These are phyloP conservation scores for Nothobranchius furzeri DNA, from an alignment of 2,113 vertebrate species.

Conservation along the genomic window DNA sequence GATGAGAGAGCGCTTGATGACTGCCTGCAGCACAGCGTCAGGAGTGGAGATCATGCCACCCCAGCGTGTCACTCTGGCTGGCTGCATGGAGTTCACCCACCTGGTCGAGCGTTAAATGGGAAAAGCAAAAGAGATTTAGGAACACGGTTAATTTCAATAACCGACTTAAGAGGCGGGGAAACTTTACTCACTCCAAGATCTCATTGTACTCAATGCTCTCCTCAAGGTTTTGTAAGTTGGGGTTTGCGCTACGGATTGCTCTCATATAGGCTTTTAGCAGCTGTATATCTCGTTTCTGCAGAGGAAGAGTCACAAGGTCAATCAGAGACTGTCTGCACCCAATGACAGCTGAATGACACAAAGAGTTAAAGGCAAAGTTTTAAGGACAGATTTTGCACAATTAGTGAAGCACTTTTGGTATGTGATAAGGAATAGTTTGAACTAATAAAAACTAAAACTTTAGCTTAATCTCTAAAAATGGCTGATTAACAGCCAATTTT, in stretches of 20 bases:
- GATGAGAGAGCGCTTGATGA: slow-evolving; percentile 96
- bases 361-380: too few relatives aligned
- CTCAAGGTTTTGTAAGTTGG: slow-evolving; percentile 96
- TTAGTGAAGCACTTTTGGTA: too few relatives aligned
- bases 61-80: slow-evolving; percentile 96
- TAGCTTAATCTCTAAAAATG: too few relatives aligned
- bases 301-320: slow-evolving; percentile 8
- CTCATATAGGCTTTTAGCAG: slow-evolving; percentile 97
- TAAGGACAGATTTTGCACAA: too few relatives aligned
- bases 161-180: neutral
- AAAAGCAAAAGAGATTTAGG: neutral
- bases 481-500: too few relatives aligned
- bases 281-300: slow-evolving; percentile 96
- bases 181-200: slow-evolving; percentile 90
- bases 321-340: neutral
- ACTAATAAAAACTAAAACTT: too few relatives aligned
- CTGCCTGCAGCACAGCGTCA: slow-evolving; percentile 94
- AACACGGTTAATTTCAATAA: neutral
- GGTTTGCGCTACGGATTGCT: slow-evolving; percentile 97
- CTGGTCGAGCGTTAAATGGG: slow-evolving; percentile 59
- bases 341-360: too few relatives aligned
- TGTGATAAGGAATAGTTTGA: too few relatives aligned
- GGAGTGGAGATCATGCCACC: slow-evolving; percentile 99
- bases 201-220: slow-evolving; percentile 99
- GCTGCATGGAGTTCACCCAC: slow-evolving; percentile 98